These are phyloP conservation scores for Hippocampus mohnikei DNA, from an alignment of 2,113 vertebrate species.

Conservation along the genomic window DNA sequence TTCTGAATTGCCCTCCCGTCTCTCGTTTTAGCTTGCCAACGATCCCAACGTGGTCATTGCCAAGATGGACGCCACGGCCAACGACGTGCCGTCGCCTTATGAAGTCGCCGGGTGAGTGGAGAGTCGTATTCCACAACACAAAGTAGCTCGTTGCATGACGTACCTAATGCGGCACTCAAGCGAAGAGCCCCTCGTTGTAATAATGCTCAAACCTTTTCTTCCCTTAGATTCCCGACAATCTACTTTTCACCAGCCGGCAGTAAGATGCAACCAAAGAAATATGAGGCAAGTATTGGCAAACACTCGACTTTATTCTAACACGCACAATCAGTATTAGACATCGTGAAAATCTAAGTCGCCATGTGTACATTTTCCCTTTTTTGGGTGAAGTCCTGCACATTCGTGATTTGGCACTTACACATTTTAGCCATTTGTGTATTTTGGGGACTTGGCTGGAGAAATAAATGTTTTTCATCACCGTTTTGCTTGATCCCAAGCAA, in stretches of 20 bases:
- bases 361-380: too few species aligned
- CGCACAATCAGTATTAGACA: too few species aligned
- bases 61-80: conserved; percentile 99
- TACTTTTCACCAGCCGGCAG: conserved; percentile 90
- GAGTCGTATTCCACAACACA: neutral
- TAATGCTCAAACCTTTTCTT: conserved; percentile 17
- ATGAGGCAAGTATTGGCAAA: conserved; percentile 76
- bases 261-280: conserved; percentile 93
- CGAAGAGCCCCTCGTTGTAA: too few species aligned
- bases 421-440: too few species aligned
- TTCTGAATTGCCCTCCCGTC: neutral
- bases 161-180: too few species aligned
- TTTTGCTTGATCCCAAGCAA: too few species aligned
- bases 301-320: too few species aligned
- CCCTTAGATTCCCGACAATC: conserved; percentile 90
- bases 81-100: conserved; percentile 92
- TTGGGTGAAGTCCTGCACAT: too few species aligned
- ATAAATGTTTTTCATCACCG: too few species aligned
- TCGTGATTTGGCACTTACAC: too few species aligned
- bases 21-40: conserved; percentile 74
- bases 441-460: too few species aligned
- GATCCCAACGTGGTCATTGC: conserved; percentile 91
- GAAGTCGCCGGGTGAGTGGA: conserved; percentile 91
- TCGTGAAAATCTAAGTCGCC: too few species aligned
- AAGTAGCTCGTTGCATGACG: neutral